Conservation (phyloP, 2,113 vertebrate genomes). For the Salvelinus sp. region DNA sequence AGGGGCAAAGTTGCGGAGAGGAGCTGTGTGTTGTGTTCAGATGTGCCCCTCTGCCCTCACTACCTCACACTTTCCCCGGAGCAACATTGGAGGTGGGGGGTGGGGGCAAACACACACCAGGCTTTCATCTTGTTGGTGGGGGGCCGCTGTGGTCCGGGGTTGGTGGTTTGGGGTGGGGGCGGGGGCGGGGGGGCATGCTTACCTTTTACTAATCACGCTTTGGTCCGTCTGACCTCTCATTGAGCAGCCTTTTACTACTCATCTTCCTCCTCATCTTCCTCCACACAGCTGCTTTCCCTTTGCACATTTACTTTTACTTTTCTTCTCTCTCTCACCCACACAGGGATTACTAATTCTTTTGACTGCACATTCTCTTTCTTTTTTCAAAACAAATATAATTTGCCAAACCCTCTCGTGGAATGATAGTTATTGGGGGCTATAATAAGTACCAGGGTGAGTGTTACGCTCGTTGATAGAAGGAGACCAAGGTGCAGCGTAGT, state of each 20-base stretch:
- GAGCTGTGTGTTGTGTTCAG: conserved; percentile 8
- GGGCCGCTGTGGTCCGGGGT: no score
- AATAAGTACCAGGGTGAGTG: conserved; percentile 12
- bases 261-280: conserved; percentile 21
- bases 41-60: neutral
- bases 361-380: neutral
- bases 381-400: neutral
- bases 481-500: no score
- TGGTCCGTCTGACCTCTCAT: conserved; percentile 40
- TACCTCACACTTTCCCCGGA: conserved; percentile 11
- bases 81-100: neutral
- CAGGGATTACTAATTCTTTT: neutral
- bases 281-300: conserved; percentile 6
- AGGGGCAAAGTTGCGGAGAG: neutral
- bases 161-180: conserved; percentile 1
- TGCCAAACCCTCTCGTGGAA: neutral
- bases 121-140: no score
- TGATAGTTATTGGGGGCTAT: conserved; percentile 12
- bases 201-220: no score
- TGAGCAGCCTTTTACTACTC: conserved; percentile 48
- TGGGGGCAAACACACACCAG: conserved; percentile 25
- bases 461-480: no score
- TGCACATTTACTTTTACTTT: neutral
- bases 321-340: neutral
- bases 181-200: conserved; percentile 28